A percentile compares a stretch with the other conserved stretches of the same genome.
phyloP scores from a whole-genome alignment of 2,888 invertebrate genomes.

The Chrysolina oricalcia region DNA sequence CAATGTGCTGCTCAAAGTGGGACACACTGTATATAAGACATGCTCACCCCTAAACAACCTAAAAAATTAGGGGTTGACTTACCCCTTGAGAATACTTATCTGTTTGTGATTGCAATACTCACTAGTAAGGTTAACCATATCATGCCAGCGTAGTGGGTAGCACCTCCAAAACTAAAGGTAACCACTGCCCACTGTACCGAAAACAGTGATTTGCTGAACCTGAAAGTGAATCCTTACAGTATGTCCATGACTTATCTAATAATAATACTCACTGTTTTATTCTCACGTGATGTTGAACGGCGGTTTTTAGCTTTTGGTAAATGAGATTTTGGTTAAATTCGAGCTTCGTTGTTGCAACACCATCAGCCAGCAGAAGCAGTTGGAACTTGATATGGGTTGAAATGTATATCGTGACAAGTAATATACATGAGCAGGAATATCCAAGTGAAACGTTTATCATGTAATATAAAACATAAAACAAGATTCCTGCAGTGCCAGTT shows the following conservation, averaged over 20 bases:
- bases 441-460: neutral
- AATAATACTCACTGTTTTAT: neutral
- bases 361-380: neutral
- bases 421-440: neutral
- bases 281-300: neutral
- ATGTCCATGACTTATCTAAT: too few species aligned
- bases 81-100: too few species aligned
- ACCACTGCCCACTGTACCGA: neutral
- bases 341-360: neutral
- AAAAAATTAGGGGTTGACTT: too few species aligned
- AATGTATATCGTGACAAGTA: neutral
- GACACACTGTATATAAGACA: too few species aligned
- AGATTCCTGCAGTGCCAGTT: neutral
- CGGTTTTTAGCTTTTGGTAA: neutral
- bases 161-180: neutral
- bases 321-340: constrained; percentile 1
- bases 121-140: constrained; percentile 1
- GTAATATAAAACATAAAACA: neutral
- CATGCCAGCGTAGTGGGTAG: neutral
- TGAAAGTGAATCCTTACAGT: neutral
- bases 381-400: neutral
- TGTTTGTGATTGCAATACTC: neutral
- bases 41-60: too few species aligned
- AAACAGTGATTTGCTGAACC: neutral
- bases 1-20: too few species aligned